These are phyloP conservation scores for Protodeltote pygarga DNA, from an alignment of 2,888 invertebrate genomes.

Conservation along the genomic window DNA sequence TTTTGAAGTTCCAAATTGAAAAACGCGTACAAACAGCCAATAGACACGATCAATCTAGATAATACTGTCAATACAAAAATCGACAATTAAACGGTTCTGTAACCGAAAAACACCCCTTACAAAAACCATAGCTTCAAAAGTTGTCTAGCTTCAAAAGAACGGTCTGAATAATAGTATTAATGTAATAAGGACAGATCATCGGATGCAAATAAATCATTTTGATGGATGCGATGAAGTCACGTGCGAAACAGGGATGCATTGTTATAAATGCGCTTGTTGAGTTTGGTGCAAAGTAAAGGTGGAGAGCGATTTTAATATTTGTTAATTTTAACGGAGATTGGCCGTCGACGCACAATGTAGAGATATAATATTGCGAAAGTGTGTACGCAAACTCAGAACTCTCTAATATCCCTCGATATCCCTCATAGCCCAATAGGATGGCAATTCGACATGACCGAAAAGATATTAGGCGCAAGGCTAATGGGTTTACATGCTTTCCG, in stretches of 20 bases:
- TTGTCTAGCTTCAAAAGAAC: slow-evolving; percentile 21
- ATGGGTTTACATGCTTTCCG: no score
- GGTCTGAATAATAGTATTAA: slow-evolving; percentile 30
- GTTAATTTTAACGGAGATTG: not conserved
- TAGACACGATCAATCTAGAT: not conserved
- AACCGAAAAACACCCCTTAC: not conserved
- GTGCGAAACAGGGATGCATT: slow-evolving; percentile 74
- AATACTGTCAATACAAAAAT: not conserved
- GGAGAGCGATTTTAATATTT: not conserved
- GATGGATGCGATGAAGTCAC: slow-evolving; percentile 72
- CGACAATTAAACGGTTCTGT: not conserved
- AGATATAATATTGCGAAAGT: no score
- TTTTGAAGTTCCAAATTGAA: no score
- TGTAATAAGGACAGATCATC: slow-evolving; percentile 50
- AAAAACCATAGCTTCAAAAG: slow-evolving; percentile 1
- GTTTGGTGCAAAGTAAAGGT: slow-evolving; percentile 45
- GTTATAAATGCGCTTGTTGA: slow-evolving; percentile 62
- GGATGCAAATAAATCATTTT: slow-evolving; percentile 72
- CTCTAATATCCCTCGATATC: no score
- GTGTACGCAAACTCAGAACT: no score
- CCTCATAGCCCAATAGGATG: no score
- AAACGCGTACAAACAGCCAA: no score
- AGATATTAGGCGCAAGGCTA: no score
- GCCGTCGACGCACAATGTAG: no score
- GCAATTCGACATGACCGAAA: no score